Conservation (phyloP, 2,797 vertebrate species). For the Thamnophis elegans region DNA sequence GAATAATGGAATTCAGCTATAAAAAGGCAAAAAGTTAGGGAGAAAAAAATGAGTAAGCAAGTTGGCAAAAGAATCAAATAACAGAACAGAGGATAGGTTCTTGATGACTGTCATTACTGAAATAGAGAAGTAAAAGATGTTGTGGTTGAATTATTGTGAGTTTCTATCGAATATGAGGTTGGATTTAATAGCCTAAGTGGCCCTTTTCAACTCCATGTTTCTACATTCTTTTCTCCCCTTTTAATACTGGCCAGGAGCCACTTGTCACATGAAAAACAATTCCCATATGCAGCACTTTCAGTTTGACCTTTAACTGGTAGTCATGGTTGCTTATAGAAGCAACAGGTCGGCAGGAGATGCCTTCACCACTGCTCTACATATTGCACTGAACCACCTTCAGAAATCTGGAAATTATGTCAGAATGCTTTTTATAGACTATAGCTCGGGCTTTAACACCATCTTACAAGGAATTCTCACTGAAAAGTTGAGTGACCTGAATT, state of each 20-base stretch:
- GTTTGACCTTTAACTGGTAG: not conserved
- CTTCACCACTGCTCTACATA: no score
- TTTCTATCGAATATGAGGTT: not conserved
- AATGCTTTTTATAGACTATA: no score
- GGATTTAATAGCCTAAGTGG: not conserved
- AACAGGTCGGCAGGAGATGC: no score
- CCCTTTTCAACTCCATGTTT: not conserved
- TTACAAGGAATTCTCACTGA: no score
- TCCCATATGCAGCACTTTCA: not conserved
- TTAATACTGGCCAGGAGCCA: not conserved
- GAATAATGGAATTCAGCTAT: not conserved
- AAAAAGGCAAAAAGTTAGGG: not conserved
- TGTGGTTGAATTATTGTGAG: not conserved
- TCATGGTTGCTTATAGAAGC: no score
- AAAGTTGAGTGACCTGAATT: no score
- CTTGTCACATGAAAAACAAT: not conserved
- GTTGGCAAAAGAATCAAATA: not conserved
- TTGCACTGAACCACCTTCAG: no score
- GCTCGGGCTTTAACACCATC: no score
- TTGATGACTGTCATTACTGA: not conserved
- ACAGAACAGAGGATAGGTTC: not conserved
- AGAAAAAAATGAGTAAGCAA: not conserved
- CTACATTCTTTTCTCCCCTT: not conserved
- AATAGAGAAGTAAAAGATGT: not conserved
- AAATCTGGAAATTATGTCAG: no score